Conservation (phyloP, 2,113 vertebrate genomes). For the Cyprinodon variegatus region DNA sequence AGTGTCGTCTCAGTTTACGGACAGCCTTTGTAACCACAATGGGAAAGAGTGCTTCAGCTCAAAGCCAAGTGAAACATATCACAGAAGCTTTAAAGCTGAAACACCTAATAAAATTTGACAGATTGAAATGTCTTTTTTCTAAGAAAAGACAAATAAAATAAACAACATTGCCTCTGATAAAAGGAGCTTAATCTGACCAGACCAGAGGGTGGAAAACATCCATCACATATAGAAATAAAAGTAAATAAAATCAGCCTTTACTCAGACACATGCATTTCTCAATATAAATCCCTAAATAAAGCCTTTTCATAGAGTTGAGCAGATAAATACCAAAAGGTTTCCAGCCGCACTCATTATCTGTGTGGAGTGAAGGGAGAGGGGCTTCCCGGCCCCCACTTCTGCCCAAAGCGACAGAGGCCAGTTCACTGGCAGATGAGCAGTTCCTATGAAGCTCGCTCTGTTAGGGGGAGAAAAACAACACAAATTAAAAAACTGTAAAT, state of each 20-base stretch:
- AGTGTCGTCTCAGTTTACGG: not conserved
- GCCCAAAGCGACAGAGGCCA: slow-evolving; percentile 26
- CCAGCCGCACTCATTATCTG: slow-evolving; percentile 88
- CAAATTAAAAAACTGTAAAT: not conserved
- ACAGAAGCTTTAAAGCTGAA: too few species aligned
- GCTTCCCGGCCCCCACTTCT: slow-evolving; percentile 31
- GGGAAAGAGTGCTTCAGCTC: too few species aligned
- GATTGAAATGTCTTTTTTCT: too few species aligned
- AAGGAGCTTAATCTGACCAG: too few species aligned
- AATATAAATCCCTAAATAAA: not conserved
- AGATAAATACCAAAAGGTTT: slow-evolving; percentile 87
- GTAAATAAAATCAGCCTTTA: not conserved
- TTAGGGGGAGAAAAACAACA: not conserved
- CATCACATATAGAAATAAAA: not conserved
- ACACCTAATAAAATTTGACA: too few species aligned
- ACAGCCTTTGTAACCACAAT: not conserved
- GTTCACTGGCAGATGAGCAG: slow-evolving; percentile 77
- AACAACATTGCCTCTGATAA: too few species aligned
- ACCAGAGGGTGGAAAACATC: too few species aligned
- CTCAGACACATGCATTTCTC: not conserved
- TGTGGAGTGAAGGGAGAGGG: slow-evolving; percentile 56
- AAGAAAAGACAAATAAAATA: too few species aligned
- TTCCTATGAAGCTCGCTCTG: slow-evolving; percentile 95
- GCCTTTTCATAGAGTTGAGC: not conserved
- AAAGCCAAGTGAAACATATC: too few species aligned